Percentiles rank a stretch among this genome's conserved stretches.
Conservation (phyloP, 1,140 invertebrate species). For the Olivierus martensii region DNA sequence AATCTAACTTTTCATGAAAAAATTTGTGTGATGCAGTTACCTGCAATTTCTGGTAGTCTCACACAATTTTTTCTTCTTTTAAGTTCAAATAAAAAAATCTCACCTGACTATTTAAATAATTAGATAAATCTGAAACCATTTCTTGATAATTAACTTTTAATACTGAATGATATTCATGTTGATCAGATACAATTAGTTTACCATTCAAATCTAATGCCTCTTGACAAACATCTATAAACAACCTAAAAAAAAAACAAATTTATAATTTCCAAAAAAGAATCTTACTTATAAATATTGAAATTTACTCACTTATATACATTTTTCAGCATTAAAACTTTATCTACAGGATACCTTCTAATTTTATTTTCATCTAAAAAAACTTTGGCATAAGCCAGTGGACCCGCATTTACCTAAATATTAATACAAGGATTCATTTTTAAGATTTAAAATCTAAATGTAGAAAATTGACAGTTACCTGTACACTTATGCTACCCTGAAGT, state of each 20-base stretch:
- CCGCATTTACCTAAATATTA: slow-evolving; percentile 65
- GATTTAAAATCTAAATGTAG: neutral
- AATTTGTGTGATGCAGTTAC: too few species aligned
- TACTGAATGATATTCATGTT: slow-evolving; percentile 76
- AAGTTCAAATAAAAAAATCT: slow-evolving; percentile 24
- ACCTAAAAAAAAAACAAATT: slow-evolving; percentile 45
- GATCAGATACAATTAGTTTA: slow-evolving; percentile 66
- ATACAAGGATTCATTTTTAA: neutral
- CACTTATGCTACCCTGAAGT: slow-evolving; percentile 76
- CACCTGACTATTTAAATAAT: slow-evolving; percentile 10
- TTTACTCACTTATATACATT: slow-evolving; percentile 61
- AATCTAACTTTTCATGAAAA: too few species aligned
- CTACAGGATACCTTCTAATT: slow-evolving; percentile 46
- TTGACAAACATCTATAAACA: slow-evolving; percentile 75
- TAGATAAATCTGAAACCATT: slow-evolving; percentile 52
- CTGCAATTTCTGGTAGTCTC: too few species aligned
- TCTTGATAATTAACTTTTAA: slow-evolving; percentile 72
- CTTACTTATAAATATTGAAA: neutral
- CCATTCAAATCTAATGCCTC: slow-evolving; percentile 74
- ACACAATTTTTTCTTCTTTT: too few species aligned
- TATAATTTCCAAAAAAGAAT: slow-evolving; percentile 20
- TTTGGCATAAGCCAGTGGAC: slow-evolving; percentile 79
- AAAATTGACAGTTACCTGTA: slow-evolving; percentile 40
- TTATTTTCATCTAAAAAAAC: slow-evolving; percentile 49
- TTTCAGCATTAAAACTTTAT: slow-evolving; percentile 69